Evolutionary conservation across 64 coral and sea anemone species (phyloP).

Genomic region (Pocillopora damicornis): DNA sequence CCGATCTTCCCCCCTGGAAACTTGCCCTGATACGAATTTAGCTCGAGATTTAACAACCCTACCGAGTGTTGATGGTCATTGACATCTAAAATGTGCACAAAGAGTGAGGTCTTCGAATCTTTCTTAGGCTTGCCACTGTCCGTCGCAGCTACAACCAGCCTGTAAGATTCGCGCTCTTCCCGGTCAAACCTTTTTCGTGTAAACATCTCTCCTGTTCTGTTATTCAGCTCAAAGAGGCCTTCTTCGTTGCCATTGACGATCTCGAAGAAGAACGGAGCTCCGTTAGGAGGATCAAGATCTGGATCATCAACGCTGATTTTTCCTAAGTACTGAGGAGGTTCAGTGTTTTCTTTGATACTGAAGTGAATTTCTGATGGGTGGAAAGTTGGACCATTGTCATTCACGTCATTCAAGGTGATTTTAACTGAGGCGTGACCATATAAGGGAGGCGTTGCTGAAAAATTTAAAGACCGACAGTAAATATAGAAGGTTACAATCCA

Average conservation of each 20-base stretch:
- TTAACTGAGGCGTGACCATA: conserved; percentile 78
- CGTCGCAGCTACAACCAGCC: conserved; percentile 50
- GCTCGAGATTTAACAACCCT: conserved; percentile 55
- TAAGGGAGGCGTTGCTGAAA: conserved; percentile 43
- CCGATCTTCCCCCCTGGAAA: conserved; percentile 69
- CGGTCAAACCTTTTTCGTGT: conserved; percentile 69
- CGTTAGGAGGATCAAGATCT: conserved; percentile 70
- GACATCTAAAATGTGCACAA: conserved; percentile 67
- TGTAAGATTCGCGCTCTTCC: conserved; percentile 52
- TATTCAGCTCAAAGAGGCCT: conserved; percentile 24
- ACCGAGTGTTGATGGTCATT: conserved; percentile 86
- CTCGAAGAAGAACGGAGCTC: conserved; percentile 70
- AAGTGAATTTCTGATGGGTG: conserved; percentile 36
- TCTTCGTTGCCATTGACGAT: conserved; percentile 59
- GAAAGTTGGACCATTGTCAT: conserved; percentile 88
- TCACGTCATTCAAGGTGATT: conserved; percentile 66
- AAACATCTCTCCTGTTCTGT: conserved; percentile 37
- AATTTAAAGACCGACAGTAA: neutral
- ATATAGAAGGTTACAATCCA: neutral
- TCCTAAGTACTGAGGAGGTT: conserved; percentile 43
- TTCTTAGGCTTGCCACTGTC: conserved; percentile 70
- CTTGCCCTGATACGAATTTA: conserved; percentile 64
- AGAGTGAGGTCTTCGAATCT: conserved; percentile 29
- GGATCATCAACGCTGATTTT: conserved; percentile 74
- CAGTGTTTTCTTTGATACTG: conserved; percentile 64